These are phyloP conservation scores for Cliona cf. orientalis DNA, from an alignment of 37 sponge, comb jelly and placozoan species.

Conservation along the genomic window DNA sequence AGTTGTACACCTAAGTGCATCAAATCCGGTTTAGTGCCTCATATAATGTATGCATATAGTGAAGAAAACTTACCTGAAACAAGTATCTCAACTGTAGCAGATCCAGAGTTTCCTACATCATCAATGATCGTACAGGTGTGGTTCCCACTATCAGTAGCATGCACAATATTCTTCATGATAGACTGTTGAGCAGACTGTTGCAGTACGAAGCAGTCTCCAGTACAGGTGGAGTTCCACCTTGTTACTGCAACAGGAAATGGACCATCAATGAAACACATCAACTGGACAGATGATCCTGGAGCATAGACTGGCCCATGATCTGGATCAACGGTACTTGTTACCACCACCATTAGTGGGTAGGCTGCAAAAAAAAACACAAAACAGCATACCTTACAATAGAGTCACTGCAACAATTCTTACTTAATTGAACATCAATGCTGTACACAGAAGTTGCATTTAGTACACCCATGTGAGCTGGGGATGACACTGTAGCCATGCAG, in stretches of 20 bases:
- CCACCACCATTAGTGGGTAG: background rate
- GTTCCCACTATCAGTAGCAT: slow-evolving; percentile 11
- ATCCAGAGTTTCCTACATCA: background rate
- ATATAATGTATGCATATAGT: background rate
- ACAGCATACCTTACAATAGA: too few relatives aligned
- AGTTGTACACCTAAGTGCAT: background rate
- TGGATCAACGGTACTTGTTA: background rate
- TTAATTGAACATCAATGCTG: background rate
- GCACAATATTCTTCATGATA: background rate
- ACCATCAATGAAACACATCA: slow-evolving; percentile 2
- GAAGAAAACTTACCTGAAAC: background rate
- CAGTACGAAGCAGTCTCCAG: slow-evolving; percentile 11
- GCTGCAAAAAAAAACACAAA: too few relatives aligned
- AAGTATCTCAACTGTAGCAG: background rate
- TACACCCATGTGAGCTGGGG: too few relatives aligned
- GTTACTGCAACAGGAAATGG: background rate
- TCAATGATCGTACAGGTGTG: slow-evolving; percentile 8
- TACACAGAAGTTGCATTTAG: background rate
- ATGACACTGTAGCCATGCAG: background rate
- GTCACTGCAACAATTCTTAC: background rate
- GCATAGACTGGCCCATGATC: background rate
- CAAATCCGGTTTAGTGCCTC: background rate
- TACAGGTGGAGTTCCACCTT: slow-evolving; percentile 15
- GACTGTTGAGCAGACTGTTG: background rate
- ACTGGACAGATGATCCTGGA: slow-evolving; percentile 11